Base-by-base conservation (phyloP, 2,113 vertebrate species). In the Leiothrix lutea region DNA sequence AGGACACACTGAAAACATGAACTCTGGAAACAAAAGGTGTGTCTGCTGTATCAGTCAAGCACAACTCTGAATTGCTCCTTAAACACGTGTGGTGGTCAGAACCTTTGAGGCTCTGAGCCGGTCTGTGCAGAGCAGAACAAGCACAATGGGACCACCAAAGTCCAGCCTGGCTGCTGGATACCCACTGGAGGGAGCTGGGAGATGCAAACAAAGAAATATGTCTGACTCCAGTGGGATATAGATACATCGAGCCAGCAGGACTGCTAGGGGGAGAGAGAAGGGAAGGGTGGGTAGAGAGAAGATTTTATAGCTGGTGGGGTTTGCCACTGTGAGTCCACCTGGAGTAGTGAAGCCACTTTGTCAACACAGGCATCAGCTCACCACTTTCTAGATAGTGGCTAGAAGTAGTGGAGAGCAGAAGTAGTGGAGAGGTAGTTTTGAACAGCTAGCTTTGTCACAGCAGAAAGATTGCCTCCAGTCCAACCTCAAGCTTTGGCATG, bases 1-100 rank as follows among this genome's bases (percentile, higher is more conserved):
- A 44, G 82, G 81, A 45, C 40, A 38, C 15, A 36, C 47, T 53
- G 66, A 83, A n/a, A 82, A 64, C 22, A 23, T 0, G 0, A 35
- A 54, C 33, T 40, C 69, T 67, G 77, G 54, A 79, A 91, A 81
- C 33, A 92, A 74, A 83, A 80, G 62, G 58, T 90, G 35, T 1
- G 1, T 38, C 42, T 80, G 58, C 40, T 85, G 3, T 28, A 2
- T 42, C 62, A 20, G 51, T 25, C 79, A 77, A 36, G 44, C 24
- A 66, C n/a, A 28, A 61, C 36, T 61, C 33, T 77, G 48, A 85
- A n/a, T 45, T 58, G 29, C 58, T 77, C 64, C 83, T 75, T 17
- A 71, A 79, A 35, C 6, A 1, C 2, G 13, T 0, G 0, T 2
- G 5, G 23, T 14, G 28, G 42, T 48, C 23, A 65, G 36, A 38